Conservation (phyloP, 2,797 vertebrate genomes). For the Numenius phaeopus region DNA sequence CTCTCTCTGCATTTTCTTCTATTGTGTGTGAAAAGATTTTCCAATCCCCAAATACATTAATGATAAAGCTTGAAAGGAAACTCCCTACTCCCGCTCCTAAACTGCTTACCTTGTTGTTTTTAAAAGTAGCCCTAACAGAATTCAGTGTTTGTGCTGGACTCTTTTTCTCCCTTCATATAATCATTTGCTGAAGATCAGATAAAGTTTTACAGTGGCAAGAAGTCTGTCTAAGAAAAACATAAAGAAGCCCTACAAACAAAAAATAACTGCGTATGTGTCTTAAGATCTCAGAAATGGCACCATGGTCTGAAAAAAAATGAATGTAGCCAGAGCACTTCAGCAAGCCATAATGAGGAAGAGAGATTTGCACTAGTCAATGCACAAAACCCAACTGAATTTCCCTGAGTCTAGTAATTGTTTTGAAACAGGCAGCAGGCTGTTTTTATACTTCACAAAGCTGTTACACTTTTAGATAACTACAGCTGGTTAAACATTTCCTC, state of each 20-base stretch:
- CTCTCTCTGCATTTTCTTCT: neutral
- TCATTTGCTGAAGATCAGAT: neutral
- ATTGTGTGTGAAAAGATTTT: neutral
- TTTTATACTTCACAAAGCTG: neutral
- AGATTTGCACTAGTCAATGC: neutral
- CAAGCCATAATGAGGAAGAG: neutral
- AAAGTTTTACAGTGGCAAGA: neutral
- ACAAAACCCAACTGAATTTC: neutral
- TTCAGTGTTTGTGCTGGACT: neutral
- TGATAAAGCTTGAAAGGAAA: neutral
- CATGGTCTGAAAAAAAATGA: neutral
- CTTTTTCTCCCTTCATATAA: neutral
- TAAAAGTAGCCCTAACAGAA: neutral
- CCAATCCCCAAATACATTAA: neutral
- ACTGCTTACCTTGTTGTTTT: neutral
- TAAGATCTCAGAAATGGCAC: neutral
- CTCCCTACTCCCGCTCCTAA: neutral
- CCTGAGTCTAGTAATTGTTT: neutral
- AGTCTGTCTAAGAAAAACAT: neutral
- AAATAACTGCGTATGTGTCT: neutral
- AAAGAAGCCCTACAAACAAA: neutral
- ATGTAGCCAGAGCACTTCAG: neutral
- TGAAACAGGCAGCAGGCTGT: neutral
- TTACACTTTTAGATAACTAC: neutral
- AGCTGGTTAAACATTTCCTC: conserved; percentile 30